Base-by-base conservation (phyloP, 2,888 invertebrate genomes). In the Digitonthophagus gazella region DNA sequence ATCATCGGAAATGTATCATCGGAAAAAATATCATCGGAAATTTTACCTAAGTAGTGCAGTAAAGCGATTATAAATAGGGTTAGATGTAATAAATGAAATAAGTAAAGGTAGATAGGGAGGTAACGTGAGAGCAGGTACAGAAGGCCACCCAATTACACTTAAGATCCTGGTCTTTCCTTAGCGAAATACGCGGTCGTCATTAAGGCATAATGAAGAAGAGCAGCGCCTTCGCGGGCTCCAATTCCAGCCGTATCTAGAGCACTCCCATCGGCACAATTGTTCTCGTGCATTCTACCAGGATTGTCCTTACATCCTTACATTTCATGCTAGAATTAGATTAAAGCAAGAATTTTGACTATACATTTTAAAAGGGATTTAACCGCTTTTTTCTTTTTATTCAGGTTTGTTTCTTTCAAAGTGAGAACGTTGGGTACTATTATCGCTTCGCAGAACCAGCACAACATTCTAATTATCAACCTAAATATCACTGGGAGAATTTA, bases 401-500 rank as follows among this genome's bases (percentile, higher is more conserved):
- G 83, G 80, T 81, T n/a, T 78, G 77, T 3, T 83, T 81, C 72
- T 83, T 80, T 72, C 79, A 79, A 66, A 77, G 79, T 54, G 82
- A 83, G 61, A 89, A 89, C 76, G 87, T 87, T 3, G 89, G 89
- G 0, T 83, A 89, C 54, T 81, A 80, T 58, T 89, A 87, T 78
- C 86, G 86, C 74, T 90, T 88, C 79, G 86, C 88, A 0, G 85
- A 88, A 69, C 87, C 88, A 5, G 84, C 85, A 58, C 80, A 84
- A 67, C 87, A 88, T 72, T 82, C 83, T 2, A 84, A 82, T 44
- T 83, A 87, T 64, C 81, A 82, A 16, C 88, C 88, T 0, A 84
- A 84, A 71, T 90, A 89, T 76, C 83, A 84, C 65, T 91, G 90
- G 90, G 84, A 87, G 72, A 85, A 86, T 74, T 82, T 86, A 20